phyloP scores from a whole-genome alignment of 2,113 vertebrate species.

The Mastomys natalensis region DNA sequence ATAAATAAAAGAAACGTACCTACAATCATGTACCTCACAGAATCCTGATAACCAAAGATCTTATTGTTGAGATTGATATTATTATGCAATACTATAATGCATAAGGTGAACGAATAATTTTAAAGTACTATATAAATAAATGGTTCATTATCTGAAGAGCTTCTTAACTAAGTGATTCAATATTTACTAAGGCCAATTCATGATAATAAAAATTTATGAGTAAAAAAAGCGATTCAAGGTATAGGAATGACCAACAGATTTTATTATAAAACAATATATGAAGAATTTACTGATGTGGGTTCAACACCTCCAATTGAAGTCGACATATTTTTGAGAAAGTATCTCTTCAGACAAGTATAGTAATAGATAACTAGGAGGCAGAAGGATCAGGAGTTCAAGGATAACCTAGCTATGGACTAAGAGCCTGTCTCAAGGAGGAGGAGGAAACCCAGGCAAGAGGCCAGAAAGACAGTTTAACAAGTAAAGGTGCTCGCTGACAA shows the following conservation, averaged over 20 bases:
- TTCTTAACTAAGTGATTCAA: background rate
- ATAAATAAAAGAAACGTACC: slow-evolving; percentile 9
- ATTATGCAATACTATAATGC: background rate
- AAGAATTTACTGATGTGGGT: background rate
- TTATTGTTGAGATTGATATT: background rate
- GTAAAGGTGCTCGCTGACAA: background rate
- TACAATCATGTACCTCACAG: background rate
- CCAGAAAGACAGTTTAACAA: background rate
- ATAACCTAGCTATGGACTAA: background rate
- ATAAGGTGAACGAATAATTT: background rate
- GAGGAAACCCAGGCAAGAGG: background rate
- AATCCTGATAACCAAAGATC: slow-evolving; percentile 24
- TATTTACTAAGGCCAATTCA: slow-evolving; percentile 43
- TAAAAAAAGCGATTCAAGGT: slow-evolving; percentile 37
- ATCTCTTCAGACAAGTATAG: background rate
- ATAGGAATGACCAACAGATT: slow-evolving; percentile 7
- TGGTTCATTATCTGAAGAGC: slow-evolving; percentile 30
- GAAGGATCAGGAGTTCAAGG: background rate
- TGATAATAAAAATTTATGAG: slow-evolving; percentile 28
- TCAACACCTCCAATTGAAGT: background rate
- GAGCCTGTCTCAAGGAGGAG: background rate
- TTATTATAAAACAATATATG: background rate
- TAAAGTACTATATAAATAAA: slow-evolving; percentile 6
- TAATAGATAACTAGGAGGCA: background rate
- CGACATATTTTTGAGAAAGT: slow-evolving; percentile 10